Conservation (phyloP, 2,888 invertebrate genomes). For the Leucophenga maculata region DNA sequence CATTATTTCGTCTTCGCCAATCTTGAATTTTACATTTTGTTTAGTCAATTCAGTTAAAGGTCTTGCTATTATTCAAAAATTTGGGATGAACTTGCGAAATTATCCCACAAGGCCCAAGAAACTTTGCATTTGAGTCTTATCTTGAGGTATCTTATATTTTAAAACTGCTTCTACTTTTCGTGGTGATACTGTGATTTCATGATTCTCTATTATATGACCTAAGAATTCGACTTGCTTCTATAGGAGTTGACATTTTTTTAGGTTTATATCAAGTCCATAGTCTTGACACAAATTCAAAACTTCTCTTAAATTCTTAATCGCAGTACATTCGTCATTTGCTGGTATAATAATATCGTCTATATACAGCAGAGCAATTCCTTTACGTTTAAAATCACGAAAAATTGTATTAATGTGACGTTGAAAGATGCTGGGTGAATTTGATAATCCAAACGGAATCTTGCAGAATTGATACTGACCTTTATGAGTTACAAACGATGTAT, state of each 20-base stretch:
- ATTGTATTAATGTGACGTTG: constrained; percentile 46
- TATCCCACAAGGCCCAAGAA: constrained; percentile 12
- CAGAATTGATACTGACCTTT: constrained; percentile 56
- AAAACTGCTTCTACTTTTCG: no score
- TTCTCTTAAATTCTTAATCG: constrained; percentile 28
- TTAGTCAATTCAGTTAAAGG: constrained; percentile 7
- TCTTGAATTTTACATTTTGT: background rate
- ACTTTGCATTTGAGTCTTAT: no score
- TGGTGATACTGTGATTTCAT: background rate
- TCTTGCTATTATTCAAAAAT: background rate
- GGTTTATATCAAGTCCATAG: constrained; percentile 38
- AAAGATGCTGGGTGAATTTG: constrained; percentile 56
- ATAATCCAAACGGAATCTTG: constrained; percentile 67
- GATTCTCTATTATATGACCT: constrained; percentile 3
- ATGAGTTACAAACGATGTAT: constrained; percentile 61
- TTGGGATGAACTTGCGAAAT: constrained; percentile 22
- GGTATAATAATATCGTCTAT: constrained; percentile 44
- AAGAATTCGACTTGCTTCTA: constrained; percentile 30
- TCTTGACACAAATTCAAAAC: constrained; percentile 31
- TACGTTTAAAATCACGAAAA: constrained; percentile 35
- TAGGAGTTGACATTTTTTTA: constrained; percentile 24
- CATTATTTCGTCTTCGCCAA: no score
- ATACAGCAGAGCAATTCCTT: constrained; percentile 36
- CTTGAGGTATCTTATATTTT: no score
- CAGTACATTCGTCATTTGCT: constrained; percentile 31